These are phyloP conservation scores for Brachirus orientalis DNA, from an alignment of 2,113 vertebrate species.

Conservation along the genomic window DNA sequence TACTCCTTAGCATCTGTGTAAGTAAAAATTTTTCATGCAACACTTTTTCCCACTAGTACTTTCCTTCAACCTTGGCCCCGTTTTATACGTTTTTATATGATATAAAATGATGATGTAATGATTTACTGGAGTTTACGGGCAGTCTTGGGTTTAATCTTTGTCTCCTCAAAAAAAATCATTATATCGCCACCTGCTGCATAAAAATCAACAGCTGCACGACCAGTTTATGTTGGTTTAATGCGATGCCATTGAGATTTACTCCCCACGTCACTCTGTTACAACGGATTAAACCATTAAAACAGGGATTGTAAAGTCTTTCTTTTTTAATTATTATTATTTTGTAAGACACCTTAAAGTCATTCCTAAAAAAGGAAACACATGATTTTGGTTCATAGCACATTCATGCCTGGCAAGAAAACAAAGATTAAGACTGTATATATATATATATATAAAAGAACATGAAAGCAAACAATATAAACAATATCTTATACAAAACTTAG, in stretches of 20 bases:
- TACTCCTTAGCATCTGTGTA: too few species aligned
- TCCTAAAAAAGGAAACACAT: constrained; percentile 68
- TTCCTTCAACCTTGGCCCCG: too few species aligned
- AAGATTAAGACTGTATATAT: constrained; percentile 70
- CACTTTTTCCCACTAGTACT: too few species aligned
- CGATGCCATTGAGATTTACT: constrained; percentile 10
- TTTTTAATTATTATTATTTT: constrained; percentile 45
- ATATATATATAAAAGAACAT: constrained; percentile 53
- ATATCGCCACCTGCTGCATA: constrained; percentile 41
- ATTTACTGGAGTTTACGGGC: neutral
- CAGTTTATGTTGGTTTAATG: constrained; percentile 39
- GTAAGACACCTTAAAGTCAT: constrained; percentile 77
- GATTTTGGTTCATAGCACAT: constrained; percentile 79
- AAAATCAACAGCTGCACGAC: constrained; percentile 2
- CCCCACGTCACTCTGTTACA: constrained; percentile 42
- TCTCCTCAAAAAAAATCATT: neutral
- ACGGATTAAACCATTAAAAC: constrained; percentile 63
- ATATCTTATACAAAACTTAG: constrained; percentile 81
- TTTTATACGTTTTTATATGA: too few species aligned
- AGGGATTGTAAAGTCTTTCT: constrained; percentile 48
- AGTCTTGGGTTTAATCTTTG: neutral
- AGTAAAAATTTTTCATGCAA: too few species aligned
- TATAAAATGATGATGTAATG: neutral
- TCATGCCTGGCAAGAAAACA: constrained; percentile 58
- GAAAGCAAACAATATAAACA: constrained; percentile 78